These are phyloP conservation scores for Buphagus erythrorhynchus DNA, from an alignment of 2,797 vertebrate genomes.

Conservation along the genomic window DNA sequence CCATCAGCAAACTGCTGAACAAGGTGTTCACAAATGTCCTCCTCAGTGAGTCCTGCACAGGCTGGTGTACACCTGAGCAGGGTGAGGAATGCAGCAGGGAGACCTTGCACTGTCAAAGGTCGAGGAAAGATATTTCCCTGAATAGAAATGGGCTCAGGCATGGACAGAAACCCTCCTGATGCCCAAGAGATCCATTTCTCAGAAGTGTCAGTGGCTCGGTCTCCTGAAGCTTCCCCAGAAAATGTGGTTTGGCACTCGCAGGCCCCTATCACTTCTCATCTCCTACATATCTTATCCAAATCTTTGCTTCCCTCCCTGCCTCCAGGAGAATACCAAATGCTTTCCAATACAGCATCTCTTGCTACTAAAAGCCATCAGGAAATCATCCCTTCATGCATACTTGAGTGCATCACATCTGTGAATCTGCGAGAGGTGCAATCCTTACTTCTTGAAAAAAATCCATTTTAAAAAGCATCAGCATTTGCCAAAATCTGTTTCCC, in stretches of 20 bases:
- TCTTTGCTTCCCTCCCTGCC: background rate
- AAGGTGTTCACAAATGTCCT: background rate
- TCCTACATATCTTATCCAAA: background rate
- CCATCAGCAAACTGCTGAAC: background rate
- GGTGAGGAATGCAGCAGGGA: accelerated
- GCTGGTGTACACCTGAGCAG: background rate
- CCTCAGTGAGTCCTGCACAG: accelerated
- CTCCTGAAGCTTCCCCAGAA: background rate
- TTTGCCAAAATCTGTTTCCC: background rate
- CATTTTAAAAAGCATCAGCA: background rate
- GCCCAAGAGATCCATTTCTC: background rate
- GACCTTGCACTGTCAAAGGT: background rate
- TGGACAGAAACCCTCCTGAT: background rate
- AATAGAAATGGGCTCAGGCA: accelerated
- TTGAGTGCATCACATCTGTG: background rate
- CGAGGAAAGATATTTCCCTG: background rate
- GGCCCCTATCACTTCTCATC: background rate
- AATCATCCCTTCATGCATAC: background rate
- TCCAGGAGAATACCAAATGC: background rate
- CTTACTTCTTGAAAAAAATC: background rate
- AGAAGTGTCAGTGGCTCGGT: background rate
- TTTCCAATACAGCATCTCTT: background rate
- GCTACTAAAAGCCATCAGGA: background rate
- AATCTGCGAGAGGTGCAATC: background rate
- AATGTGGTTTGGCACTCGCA: slow-evolving; percentile 6